Percentiles rank a stretch among this genome's conserved stretches.
Evolutionary conservation across 2,888 invertebrate species (phyloP).

Genomic region (Nebria brevicollis): DNA sequence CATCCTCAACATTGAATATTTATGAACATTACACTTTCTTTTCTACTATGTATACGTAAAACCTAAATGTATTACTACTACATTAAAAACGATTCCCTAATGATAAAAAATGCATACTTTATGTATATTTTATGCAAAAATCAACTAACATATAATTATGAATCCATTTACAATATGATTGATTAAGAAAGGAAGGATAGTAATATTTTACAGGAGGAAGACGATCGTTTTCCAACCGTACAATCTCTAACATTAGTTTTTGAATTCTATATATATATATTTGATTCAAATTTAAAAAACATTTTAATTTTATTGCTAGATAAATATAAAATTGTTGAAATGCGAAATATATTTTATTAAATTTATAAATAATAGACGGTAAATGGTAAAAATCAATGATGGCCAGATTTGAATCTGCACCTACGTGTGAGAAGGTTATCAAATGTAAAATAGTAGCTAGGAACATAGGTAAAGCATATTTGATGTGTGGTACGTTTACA

Average conservation of each 20-base stretch:
- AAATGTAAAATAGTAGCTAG: background rate
- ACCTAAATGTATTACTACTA: background rate
- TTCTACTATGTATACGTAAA: background rate
- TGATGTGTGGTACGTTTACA: background rate
- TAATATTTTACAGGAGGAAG: slow-evolving; percentile 38
- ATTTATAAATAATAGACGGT: background rate
- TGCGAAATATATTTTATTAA: too few relatives aligned
- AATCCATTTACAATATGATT: background rate
- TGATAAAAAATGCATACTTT: background rate
- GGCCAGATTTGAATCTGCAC: background rate
- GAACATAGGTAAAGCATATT: background rate
- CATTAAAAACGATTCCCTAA: background rate
- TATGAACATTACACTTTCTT: background rate
- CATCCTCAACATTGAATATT: too few relatives aligned
- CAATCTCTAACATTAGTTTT: background rate
- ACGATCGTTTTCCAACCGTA: slow-evolving; percentile 9
- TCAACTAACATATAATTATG: background rate
- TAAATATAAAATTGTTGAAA: too few relatives aligned
- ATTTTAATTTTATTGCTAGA: too few relatives aligned
- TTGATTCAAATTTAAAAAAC: too few relatives aligned
- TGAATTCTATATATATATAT: too few relatives aligned
- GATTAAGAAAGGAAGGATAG: slow-evolving; percentile 23
- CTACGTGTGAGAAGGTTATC: background rate
- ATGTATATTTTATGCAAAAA: background rate
- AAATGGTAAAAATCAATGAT: background rate